Conservation (phyloP, 2,888 invertebrate genomes). For the Xestia ashworthii region DNA sequence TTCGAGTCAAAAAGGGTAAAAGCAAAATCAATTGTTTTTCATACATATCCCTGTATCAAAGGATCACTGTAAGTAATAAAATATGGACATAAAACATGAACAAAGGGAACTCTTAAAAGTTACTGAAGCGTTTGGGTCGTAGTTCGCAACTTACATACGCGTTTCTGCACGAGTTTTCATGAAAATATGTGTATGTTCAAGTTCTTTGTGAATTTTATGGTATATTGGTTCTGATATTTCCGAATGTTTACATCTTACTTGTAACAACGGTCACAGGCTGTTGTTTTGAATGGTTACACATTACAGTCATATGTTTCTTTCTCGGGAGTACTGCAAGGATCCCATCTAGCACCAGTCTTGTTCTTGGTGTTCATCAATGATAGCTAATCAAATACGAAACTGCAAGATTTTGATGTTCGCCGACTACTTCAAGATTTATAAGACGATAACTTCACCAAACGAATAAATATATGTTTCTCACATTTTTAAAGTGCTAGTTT, state of each 20-base stretch:
- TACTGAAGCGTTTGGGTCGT: conserved; percentile 18
- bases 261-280: too few relatives aligned
- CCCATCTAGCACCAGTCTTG: too few relatives aligned
- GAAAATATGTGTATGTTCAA: conserved; percentile 19
- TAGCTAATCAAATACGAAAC: too few relatives aligned
- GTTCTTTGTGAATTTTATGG: conserved; percentile 18
- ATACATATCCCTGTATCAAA: conserved; percentile 29
- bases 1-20: neutral
- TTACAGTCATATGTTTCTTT: too few relatives aligned
- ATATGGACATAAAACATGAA: conserved; percentile 24
- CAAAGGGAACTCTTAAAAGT: conserved; percentile 28
- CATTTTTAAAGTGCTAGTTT: neutral
- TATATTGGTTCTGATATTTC: conserved; percentile 8
- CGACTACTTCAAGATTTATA: too few relatives aligned
- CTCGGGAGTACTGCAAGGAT: too few relatives aligned
- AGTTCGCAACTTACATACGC: conserved; percentile 6
- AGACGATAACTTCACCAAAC: too few relatives aligned
- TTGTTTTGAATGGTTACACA: too few relatives aligned
- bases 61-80: neutral
- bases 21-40: conserved; percentile 8
- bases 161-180: neutral
- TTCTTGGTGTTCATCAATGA: too few relatives aligned
- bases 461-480: too few relatives aligned
- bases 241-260: neutral
- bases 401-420: too few relatives aligned